phyloP scores from a whole-genome alignment of 2,797 vertebrate species.

The Peromyscus nudipes region DNA sequence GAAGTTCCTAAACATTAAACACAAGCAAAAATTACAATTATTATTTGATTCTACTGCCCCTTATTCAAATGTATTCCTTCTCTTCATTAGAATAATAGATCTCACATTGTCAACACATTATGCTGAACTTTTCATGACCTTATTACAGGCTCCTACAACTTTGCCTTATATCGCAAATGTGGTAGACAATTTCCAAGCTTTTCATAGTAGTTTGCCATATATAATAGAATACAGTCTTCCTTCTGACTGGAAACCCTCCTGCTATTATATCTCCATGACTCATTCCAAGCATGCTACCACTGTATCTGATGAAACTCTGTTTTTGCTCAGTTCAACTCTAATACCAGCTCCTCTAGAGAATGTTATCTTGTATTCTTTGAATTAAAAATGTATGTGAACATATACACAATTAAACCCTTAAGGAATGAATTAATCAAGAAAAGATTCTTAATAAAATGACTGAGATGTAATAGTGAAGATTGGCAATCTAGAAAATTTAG shows the following conservation, averaged over 20 bases:
- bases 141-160: neutral
- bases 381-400: neutral
- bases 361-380: neutral
- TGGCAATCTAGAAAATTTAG: neutral
- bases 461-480: neutral
- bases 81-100: neutral
- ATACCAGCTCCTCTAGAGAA: neutral
- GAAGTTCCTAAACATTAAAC: neutral
- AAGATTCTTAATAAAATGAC: neutral
- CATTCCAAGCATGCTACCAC: accelerated
- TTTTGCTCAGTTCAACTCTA: neutral
- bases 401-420: neutral
- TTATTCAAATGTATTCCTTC: neutral
- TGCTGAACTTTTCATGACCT: neutral
- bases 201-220: neutral
- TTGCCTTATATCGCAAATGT: neutral
- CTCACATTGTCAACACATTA: neutral
- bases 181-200: neutral
- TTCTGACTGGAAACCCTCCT: neutral
- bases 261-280: neutral
- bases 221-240: neutral
- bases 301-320: neutral
- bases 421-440: neutral
- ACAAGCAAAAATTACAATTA: neutral
- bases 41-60: neutral